These are phyloP conservation scores for Byasa hedistus DNA, from an alignment of 2,888 invertebrate genomes.

Conservation along the genomic window DNA sequence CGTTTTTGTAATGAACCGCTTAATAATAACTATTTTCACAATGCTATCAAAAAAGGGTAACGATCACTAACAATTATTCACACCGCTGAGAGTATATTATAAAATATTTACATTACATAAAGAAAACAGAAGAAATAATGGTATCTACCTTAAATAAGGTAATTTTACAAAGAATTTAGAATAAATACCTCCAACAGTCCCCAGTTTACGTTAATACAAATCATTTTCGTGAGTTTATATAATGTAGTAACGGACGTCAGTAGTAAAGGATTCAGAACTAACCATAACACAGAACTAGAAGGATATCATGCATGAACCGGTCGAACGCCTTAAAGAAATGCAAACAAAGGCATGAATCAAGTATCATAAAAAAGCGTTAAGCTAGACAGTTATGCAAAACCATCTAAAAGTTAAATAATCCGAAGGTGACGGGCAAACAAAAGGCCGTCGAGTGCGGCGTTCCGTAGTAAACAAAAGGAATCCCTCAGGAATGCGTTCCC, in stretches of 20 bases:
- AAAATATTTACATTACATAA: no score
- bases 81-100: no score
- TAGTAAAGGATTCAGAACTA: neutral
- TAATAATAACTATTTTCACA: neutral
- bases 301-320: neutral
- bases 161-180: no score
- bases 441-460: constrained; percentile 58
- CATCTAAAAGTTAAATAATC: constrained; percentile 57
- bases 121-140: no score
- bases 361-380: constrained; percentile 42
- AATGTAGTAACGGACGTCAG: no score
- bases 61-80: no score
- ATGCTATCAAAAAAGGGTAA: no score
- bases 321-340: neutral
- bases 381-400: constrained; percentile 56
- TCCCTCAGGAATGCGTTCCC: constrained; percentile 76
- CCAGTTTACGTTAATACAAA: no score
- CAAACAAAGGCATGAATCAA: constrained; percentile 13
- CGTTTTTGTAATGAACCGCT: constrained; percentile 2
- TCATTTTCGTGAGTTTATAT: no score
- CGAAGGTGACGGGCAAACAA: constrained; percentile 56
- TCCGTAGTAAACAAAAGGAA: constrained; percentile 76
- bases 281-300: neutral
- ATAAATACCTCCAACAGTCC: no score
- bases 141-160: no score